Percentiles rank a stretch among this genome's conserved stretches.
Conservation (phyloP, 2,113 vertebrate species). For the Crotalus viridis region DNA sequence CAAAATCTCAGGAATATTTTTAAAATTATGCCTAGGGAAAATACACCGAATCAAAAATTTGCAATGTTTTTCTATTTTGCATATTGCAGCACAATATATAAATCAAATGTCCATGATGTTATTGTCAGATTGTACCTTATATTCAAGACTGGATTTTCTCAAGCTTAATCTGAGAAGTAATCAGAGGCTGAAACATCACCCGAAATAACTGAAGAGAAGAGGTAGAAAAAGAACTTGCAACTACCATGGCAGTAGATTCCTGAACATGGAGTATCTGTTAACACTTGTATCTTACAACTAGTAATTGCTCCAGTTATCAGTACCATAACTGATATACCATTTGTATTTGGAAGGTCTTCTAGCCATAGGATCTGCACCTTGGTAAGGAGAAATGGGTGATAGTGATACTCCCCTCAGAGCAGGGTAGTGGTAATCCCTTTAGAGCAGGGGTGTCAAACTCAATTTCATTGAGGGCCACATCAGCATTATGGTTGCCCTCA, state of each 20-base stretch:
- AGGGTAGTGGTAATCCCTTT: no score
- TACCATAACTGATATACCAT: not conserved
- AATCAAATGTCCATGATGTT: not conserved
- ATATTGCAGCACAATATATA: not conserved
- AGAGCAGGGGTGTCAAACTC: no score
- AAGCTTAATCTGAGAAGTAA: not conserved
- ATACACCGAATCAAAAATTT: not conserved
- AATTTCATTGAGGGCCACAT: no score
- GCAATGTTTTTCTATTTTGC: not conserved
- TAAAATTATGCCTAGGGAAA: not conserved
- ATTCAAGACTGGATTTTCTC: not conserved
- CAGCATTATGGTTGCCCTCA: no score
- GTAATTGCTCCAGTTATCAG: not conserved
- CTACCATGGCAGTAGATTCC: not conserved
- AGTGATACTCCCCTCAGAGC: no score
- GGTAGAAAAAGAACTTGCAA: not conserved
- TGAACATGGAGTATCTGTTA: not conserved
- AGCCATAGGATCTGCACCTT: not conserved
- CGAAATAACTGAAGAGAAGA: not conserved
- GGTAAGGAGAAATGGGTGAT: not conserved
- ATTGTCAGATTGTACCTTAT: not conserved
- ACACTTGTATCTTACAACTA: not conserved
- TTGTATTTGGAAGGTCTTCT: not conserved
- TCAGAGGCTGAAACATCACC: not conserved
- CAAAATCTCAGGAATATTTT: not conserved